Conservation (phyloP, 23 tunicate genomes). For the Clavelina lepadiformis region DNA sequence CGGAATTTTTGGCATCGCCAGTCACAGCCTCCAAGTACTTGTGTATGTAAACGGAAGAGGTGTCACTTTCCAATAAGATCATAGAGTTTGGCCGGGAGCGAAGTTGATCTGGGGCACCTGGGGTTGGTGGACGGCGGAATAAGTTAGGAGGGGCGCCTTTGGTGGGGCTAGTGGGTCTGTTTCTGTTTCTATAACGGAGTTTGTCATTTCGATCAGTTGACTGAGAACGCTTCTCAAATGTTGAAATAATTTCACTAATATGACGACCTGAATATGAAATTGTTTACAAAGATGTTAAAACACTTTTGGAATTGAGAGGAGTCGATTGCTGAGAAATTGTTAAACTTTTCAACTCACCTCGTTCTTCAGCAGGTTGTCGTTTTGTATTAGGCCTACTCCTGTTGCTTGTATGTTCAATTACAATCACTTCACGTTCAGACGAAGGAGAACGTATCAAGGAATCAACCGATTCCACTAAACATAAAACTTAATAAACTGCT, state of each 20-base stretch:
- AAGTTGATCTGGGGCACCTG: constrained; percentile 18
- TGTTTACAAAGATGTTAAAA: too few relatives aligned
- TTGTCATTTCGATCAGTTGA: constrained; percentile 45
- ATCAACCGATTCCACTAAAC: too few relatives aligned
- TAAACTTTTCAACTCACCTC: too few relatives aligned
- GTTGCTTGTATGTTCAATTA: too few relatives aligned
- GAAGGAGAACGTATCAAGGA: too few relatives aligned
- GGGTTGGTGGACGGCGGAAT: constrained; percentile 70
- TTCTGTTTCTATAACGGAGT: not conserved
- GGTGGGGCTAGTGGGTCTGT: constrained; percentile 25
- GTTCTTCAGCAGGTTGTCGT: too few relatives aligned
- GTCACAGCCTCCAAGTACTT: constrained; percentile 49
- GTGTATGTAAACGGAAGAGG: constrained; percentile 25
- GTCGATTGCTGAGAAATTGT: too few relatives aligned
- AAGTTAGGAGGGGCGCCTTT: constrained; percentile 20
- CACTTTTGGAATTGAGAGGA: too few relatives aligned
- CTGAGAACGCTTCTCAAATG: constrained; percentile 60
- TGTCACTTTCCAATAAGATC: constrained; percentile 35
- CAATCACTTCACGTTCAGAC: too few relatives aligned
- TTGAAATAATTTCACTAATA: constrained; percentile 74
- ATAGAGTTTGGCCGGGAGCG: constrained; percentile 52
- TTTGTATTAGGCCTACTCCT: too few relatives aligned
- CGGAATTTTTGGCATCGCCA: constrained; percentile 13
- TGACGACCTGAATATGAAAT: constrained; percentile 26
- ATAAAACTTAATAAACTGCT: too few relatives aligned